Base-by-base conservation (phyloP, 2,888 invertebrate species). In the Metellina segmentata region DNA sequence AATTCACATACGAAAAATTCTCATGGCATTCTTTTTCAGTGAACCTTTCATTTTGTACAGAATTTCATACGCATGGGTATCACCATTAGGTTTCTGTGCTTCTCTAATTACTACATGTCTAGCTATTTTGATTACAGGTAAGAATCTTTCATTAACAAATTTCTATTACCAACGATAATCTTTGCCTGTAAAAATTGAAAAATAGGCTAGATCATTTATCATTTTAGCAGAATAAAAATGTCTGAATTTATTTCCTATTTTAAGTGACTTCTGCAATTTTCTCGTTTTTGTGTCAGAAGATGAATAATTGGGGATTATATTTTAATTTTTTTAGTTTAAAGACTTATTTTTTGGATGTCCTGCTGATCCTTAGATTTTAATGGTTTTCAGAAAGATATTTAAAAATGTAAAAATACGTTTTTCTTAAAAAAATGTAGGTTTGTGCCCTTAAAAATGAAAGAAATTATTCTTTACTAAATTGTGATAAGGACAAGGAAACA, bases 21-120 rank as follows among this genome's bases (percentile, higher is more conserved):
- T 74, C 11, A n/a, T 52, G 61, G 1, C 5, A 34, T 20, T 20
- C 7, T 51, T 8, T 78, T 78, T 19, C 51, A 78, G 78, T 5
- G 78, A 78, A 19, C 52, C 78, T 51, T 78, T 78, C 19, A 52
- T 78, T 16, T 51, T 78, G 0, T 78, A 78, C 19, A 78, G 51
- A 52, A 52, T 78, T 49, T 7, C 78, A 8, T 78, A 52, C 11
- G 8, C 19, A n/a, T 78, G 78, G 78, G n/a, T 78, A 51, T 51
- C 78, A 1, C 5, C 78, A 0, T n/a, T 78, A n/a, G 78, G 78
- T 16, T 51, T 16, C 51, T n/a, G 48, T 51, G 51, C 19, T 51
- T n/a, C 78, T 7, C n/a, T 52, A 2, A 51, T 49, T 19, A 9
- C 19, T 4, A 78, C 51, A n/a, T 52, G 19, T 19, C 48, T 78